A percentile compares a stretch with the other conserved stretches of the same genome.
Evolutionary conservation across 2,888 invertebrate species (phyloP).

Genomic region (Hydraecia micacea): DNA sequence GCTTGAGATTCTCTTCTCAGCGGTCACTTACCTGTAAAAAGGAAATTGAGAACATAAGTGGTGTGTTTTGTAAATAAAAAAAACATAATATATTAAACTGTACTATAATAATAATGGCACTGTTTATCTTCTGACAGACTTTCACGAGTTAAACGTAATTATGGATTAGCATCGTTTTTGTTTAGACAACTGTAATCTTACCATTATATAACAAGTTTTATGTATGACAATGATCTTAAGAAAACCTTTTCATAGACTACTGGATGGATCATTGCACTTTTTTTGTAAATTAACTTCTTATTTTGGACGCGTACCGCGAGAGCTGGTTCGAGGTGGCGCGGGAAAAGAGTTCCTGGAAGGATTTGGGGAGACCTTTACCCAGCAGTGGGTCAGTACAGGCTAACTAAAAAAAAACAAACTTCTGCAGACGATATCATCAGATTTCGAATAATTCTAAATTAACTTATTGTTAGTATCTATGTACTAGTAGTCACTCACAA

Average conservation of each 20-base stretch:
- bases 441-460: background rate
- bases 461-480: too few relatives aligned
- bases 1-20: background rate
- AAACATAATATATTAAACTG: background rate
- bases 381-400: background rate
- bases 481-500: background rate
- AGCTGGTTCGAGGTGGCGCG: background rate
- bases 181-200: background rate
- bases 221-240: background rate
- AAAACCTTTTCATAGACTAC: background rate
- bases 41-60: conserved; percentile 25
- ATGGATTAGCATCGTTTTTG: conserved; percentile 24
- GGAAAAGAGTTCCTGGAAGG: background rate
- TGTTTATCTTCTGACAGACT: conserved; percentile 45
- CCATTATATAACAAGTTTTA: background rate
- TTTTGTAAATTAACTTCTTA: background rate
- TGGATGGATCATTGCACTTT: background rate
- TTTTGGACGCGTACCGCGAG: background rate
- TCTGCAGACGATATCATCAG: background rate
- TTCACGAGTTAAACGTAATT: conserved; percentile 41
- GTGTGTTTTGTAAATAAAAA: conserved; percentile 1
- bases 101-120: conserved; percentile 20
- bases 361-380: background rate
- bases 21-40: conserved; percentile 58
- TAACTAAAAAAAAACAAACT: background rate